Evolutionary conservation across 2,797 vertebrate species (phyloP), one percentile per base, ranked within the genome.

Genomic region (Falco rusticolus): DNA sequence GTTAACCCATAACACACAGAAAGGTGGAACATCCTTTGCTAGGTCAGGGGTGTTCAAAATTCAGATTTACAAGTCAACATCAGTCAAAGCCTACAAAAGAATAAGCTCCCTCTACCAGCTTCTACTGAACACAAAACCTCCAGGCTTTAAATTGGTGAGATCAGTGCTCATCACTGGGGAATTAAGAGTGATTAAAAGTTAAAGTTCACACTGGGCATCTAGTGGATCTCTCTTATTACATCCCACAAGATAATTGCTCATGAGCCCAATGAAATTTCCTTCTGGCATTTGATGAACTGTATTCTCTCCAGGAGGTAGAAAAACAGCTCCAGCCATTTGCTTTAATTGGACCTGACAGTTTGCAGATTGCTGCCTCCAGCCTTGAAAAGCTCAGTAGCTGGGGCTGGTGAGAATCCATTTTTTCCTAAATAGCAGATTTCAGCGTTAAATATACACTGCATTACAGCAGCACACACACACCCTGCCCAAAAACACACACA

Each of bases 311-410:
- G 93, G 76, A 93, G 89, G 79, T 51, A 96, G 91, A 61, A 95
- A 95, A 95, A 89, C 96, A 94, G 96, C 91, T 96, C 89, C 87
- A 94, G 94, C 82, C 84, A 75, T 85, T 94, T 89, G 92, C 81
- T 78, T 92, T 96, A 97, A 96, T 96, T 94, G 95, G 87, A 94
- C 83, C 82, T 48, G 95, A 97, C 95, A 95, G 95, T 77, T 95
- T 92, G 89, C 96, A 97, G 94, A 95, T 94, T 93, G 75, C 89
- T 92, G 95, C 95, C 95, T 72, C 76, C 37, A 97, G 96, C 88
- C 57, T 54, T 31, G 54, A 39, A 92, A 94, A 96, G 81, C 95
- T 96, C 93, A 75, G 90, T 59, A 76, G 81, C 84, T 70, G 47
- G 31, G 43, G 41, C 65, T 89, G 90, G 90, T 7, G 26, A 93